Evolutionary conservation across 2,113 vertebrate genomes (phyloP).

Genomic region (Psettodes erumei): DNA sequence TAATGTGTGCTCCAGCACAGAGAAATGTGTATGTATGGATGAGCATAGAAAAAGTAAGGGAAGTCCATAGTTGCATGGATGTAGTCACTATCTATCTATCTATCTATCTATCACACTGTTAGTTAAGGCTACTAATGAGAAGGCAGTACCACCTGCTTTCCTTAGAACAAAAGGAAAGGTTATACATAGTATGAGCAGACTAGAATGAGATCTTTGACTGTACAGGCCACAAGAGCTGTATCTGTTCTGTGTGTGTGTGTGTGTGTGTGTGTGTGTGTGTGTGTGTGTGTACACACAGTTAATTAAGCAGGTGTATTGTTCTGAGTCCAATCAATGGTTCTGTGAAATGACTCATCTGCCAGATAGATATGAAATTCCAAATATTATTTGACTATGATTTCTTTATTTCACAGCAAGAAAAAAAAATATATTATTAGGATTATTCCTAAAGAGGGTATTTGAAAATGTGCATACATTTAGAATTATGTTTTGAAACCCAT

Average conservation of each 20-base stretch:
- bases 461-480: not conserved
- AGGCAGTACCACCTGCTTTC: not conserved
- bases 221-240: not conserved
- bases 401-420: not conserved
- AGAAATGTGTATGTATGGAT: too few species aligned
- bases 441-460: not conserved
- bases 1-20: not conserved
- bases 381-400: not conserved
- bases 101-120: constrained; percentile 3
- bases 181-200: constrained; percentile 7
- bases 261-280: not conserved
- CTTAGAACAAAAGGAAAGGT: constrained; percentile 11
- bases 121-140: not conserved
- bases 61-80: too few species aligned
- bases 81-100: not conserved
- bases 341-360: constrained; percentile 25
- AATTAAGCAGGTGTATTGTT: constrained; percentile 22
- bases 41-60: too few species aligned
- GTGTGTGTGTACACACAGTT: not conserved
- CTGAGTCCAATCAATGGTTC: constrained; percentile 6
- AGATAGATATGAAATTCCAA: not conserved
- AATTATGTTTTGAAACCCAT: not conserved
- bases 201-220: not conserved
- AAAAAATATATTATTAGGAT: not conserved
- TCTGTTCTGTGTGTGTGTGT: not conserved